Evolutionary conservation across 2,113 vertebrate genomes (phyloP), one percentile per base, ranked within the genome.

Genomic region (Perognathus longimembris): DNA sequence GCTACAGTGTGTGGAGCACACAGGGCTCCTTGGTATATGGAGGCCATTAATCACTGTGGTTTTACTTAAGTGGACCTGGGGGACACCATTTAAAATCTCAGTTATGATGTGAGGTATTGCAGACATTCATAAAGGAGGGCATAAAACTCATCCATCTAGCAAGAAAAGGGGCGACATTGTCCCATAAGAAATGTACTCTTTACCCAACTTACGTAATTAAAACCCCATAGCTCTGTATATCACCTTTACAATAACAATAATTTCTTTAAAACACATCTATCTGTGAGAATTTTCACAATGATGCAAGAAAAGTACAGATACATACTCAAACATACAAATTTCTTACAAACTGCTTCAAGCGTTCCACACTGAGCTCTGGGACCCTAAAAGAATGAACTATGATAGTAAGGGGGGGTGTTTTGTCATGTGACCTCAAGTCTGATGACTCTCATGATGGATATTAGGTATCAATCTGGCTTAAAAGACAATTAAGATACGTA

Each of bases 321-420:
- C n/a, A 61, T 12, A 11, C 24, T 38, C 34, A 77, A 54, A 20
- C 3, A 54, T 24, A 67, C 4, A n/a, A 34, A 69, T 83, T 93
- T 89, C 30, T 95, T 82, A 38, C 64, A 57, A 89, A 82, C n/a
- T 54, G 40, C 57, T 86, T 92, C 70, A 24, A 63, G 59, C 78
- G 45, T 22, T 78, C 40, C 66, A 90, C 24, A 40, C 2, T 18
- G 57, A 75, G 38, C 26, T 77, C 1, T 42, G 10, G 28, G 42
- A 61, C 59, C 4, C 21, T 70, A 64, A 70, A 67, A 82, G 24
- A 67, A 67, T 82, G 85, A 70, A 70, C 18, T 74, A 20, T 83
- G 71, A 30, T 78, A 28, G 42, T 42, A 77, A 71, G 22, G 22
- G 30, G 85, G 66, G 74, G 40, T 69, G 6, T 89, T 83, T 94